phyloP scores from a whole-genome alignment of 2,113 vertebrate species.

The Boleophthalmus pectinirostris region DNA sequence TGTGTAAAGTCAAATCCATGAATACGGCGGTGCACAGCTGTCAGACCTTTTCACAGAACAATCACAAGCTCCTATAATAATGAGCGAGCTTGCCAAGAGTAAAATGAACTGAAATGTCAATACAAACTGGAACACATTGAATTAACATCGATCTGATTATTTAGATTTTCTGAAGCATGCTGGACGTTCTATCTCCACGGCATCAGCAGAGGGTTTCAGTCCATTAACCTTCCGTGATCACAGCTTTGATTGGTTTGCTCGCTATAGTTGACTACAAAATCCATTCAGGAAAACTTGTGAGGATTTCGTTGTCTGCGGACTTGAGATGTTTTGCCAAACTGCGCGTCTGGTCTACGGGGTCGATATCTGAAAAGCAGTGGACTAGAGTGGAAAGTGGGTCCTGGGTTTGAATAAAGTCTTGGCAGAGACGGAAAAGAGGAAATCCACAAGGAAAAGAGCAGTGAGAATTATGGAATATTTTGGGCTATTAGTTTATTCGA shows the following conservation, averaged over 20 bases:
- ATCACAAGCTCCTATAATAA: background rate
- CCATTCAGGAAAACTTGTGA: background rate
- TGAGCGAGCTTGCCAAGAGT: background rate
- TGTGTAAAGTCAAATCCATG: slow-evolving; percentile 11
- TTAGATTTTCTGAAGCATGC: background rate
- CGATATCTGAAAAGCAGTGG: background rate
- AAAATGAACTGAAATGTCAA: slow-evolving; percentile 25
- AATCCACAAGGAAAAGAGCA: background rate
- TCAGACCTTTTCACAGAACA: slow-evolving; percentile 5
- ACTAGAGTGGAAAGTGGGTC: background rate
- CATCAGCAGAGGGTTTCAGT: background rate
- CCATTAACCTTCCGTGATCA: background rate
- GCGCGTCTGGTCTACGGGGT: background rate
- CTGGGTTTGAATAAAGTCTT: background rate
- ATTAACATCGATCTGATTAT: slow-evolving; percentile 11
- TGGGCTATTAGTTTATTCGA: background rate
- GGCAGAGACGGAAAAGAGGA: background rate
- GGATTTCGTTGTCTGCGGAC: background rate
- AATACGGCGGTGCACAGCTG: background rate
- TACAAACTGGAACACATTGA: background rate
- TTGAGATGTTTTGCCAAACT: slow-evolving; percentile 2
- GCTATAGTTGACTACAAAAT: background rate
- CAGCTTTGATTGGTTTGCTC: background rate
- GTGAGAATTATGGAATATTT: background rate
- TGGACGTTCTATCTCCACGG: background rate